These are phyloP conservation scores for Hipparchia semele DNA, from an alignment of 2,888 invertebrate genomes.

Conservation along the genomic window DNA sequence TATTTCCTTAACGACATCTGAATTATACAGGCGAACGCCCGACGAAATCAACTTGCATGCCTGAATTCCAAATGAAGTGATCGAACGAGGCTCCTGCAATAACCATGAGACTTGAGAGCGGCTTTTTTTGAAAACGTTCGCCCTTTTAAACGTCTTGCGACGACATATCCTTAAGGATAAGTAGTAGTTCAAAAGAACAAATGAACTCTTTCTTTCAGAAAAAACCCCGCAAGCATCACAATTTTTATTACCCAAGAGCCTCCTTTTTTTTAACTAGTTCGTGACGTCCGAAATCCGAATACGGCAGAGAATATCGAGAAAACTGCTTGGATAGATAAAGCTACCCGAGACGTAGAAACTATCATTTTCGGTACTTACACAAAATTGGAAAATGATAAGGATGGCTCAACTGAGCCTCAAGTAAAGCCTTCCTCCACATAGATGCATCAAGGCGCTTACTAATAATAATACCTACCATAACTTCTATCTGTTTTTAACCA, in stretches of 20 bases:
- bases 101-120: constrained; percentile 18
- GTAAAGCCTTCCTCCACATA: not conserved
- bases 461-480: no score
- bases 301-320: not conserved
- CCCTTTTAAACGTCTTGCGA: constrained; percentile 12
- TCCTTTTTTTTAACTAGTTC: not conserved
- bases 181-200: not conserved
- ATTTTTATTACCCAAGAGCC: not conserved
- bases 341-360: not conserved
- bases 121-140: constrained; percentile 16
- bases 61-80: constrained; percentile 27
- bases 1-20: constrained; percentile 23
- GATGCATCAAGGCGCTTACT: no score
- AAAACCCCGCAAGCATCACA: not conserved
- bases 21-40: constrained; percentile 18
- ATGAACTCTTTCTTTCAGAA: not conserved
- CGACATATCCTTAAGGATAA: not conserved
- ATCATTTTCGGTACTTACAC: not conserved
- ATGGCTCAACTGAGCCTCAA: not conserved
- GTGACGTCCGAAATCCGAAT: not conserved
- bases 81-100: constrained; percentile 18
- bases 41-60: constrained; percentile 23
- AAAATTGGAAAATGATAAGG: constrained; percentile 5
- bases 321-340: not conserved
- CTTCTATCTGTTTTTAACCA: no score